Conservation (phyloP, 2,113 vertebrate genomes). For the Eira barbara region DNA sequence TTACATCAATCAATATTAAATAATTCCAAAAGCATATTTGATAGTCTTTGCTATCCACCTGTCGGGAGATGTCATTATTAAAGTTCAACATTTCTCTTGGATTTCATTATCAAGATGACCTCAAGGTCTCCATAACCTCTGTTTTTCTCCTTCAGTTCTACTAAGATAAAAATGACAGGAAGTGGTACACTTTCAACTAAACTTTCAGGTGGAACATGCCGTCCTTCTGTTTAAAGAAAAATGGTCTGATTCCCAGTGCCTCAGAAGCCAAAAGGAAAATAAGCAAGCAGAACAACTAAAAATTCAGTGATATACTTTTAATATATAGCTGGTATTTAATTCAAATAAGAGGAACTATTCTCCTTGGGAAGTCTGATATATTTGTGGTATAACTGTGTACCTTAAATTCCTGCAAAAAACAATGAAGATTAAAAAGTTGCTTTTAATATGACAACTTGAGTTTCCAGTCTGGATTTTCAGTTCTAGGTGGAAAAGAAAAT, state of each 20-base stretch:
- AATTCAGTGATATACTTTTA: not conserved
- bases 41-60: not conserved
- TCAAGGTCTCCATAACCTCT: not conserved
- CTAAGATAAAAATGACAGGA: not conserved
- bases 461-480: constrained; percentile 52
- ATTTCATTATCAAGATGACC: not conserved
- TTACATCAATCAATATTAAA: not conserved
- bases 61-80: not conserved
- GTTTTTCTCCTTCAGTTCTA: not conserved
- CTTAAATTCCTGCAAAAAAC: constrained; percentile 7
- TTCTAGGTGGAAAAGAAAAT: constrained; percentile 68
- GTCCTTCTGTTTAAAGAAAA: not conserved
- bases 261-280: not conserved
- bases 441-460: constrained; percentile 51
- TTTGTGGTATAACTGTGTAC: not conserved
- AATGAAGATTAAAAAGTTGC: constrained; percentile 41
- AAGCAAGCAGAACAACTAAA: not conserved
- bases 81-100: not conserved
- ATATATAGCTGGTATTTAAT: not conserved
- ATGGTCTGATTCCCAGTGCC: not conserved
- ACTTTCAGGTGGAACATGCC: not conserved
- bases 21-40: not conserved
- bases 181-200: not conserved
- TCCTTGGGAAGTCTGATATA: not conserved
- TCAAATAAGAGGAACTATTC: not conserved